Percentiles rank a stretch among this genome's conserved stretches.
phyloP scores from a whole-genome alignment of 2,113 vertebrate genomes.

The Carassius carassius region DNA sequence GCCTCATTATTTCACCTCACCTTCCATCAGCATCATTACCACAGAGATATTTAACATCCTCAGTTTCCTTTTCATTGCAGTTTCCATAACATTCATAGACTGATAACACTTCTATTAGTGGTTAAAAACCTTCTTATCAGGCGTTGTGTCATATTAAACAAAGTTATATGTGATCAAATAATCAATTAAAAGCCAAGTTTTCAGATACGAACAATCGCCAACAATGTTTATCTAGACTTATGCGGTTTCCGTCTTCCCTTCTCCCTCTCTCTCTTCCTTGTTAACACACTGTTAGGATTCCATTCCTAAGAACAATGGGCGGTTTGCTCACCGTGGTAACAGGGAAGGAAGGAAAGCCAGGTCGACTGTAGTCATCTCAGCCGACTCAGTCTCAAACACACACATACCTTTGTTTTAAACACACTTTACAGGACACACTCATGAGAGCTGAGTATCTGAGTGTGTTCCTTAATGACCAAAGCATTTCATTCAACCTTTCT shows the following conservation, averaged over 20 bases:
- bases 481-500: not conserved
- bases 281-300: slow-evolving; percentile 45
- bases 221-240: slow-evolving; percentile 32
- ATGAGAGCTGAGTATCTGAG: slow-evolving; percentile 40
- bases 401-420: slow-evolving; percentile 38
- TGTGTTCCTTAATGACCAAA: not conserved
- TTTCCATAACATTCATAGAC: slow-evolving; percentile 8
- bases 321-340: slow-evolving; percentile 50
- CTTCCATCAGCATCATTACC: slow-evolving; percentile 2
- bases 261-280: slow-evolving; percentile 34
- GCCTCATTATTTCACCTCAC: slow-evolving; percentile 26
- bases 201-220: not conserved
- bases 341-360: slow-evolving; percentile 55
- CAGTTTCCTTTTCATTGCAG: not conserved
- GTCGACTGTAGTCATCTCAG: slow-evolving; percentile 52
- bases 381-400: slow-evolving; percentile 28
- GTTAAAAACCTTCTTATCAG: not conserved
- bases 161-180: not conserved
- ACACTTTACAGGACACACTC: slow-evolving; percentile 47
- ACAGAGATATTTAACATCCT: not conserved
- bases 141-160: not conserved
- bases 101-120: not conserved
- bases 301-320: slow-evolving; percentile 57
- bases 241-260: slow-evolving; percentile 11
- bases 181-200: slow-evolving; percentile 15